phyloP scores from a whole-genome alignment of 2,113 vertebrate genomes.

The Labeo catla region DNA sequence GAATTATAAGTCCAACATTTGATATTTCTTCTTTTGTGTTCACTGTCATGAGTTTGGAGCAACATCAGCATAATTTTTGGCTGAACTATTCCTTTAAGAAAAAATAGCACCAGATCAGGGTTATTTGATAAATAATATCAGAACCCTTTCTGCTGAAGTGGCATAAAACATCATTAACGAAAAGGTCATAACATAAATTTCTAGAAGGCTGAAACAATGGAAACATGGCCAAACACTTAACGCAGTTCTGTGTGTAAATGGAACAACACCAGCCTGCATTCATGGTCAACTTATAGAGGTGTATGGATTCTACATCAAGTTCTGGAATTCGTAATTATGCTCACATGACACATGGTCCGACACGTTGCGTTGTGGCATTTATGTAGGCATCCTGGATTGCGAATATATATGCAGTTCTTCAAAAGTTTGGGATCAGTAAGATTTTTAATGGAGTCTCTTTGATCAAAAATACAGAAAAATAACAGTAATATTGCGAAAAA shows the following conservation, averaged over 20 bases:
- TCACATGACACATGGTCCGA: background rate
- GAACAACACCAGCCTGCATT: background rate
- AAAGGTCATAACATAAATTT: background rate
- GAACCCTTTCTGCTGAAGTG: background rate
- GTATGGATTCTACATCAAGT: background rate
- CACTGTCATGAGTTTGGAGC: background rate
- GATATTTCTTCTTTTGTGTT: background rate
- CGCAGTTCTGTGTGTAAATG: background rate
- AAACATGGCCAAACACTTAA: background rate
- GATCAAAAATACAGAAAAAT: no score
- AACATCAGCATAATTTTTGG: background rate
- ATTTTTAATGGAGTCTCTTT: no score
- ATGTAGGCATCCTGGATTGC: background rate
- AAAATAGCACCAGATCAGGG: background rate
- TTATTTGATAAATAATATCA: conserved; percentile 1
- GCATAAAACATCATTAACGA: background rate
- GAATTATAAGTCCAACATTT: background rate
- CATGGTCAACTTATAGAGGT: background rate
- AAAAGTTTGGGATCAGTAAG: no score
- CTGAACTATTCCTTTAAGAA: background rate
- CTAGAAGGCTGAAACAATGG: background rate
- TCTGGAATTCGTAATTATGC: background rate
- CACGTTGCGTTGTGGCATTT: background rate
- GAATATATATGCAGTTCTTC: no score
- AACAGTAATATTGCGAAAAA: no score